Base-by-base conservation (phyloP, 2,113 vertebrate genomes). In the Takifugu bimaculatus region DNA sequence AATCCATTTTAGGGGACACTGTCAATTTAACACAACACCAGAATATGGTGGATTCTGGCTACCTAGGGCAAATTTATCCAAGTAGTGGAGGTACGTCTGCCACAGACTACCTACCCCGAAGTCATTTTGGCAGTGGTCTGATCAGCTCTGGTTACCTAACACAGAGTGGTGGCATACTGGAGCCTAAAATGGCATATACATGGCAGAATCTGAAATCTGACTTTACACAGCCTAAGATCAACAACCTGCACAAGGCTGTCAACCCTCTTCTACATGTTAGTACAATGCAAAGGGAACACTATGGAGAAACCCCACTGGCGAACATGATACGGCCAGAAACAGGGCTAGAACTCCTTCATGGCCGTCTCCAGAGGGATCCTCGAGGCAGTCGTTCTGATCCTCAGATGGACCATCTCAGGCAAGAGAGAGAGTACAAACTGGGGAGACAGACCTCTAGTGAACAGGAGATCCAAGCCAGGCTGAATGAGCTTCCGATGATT, bases 201-300 rank as follows among this genome's bases (percentile, higher is more conserved):
- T 93, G 93, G 80, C 94, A 95, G 72, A 93, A 95, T 69, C 88
- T 94, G 49, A 94, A 93, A 57, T 92, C 92, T 0, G 94, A 96
- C 79, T 92, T 92, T 68, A 85, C 94, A 53, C 94, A 94, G 74
- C 93, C 94, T 43, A 91, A 90, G 68, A 91, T 94, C 9, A 94
- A 95, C 75, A 90, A 93, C 63, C 89, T 95, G 52, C 92, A 92
- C 7, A 93, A 94, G 75, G 88, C 88, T 32, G 87, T 91, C 6
- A 88, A 87, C 47, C 84, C 88, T 4, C 84, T 79, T n/a, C 71
- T 83, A 39, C 89, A 83, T 52, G 84, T 79, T 62, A 88, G 84
- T 54, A 78, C 87, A 68, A 72, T 79, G 27, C 89, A 89, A 60
- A 76, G 81, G 64, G 85, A 88, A 65, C 80, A 80, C 74, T 91